Evolutionary conservation across 2,888 invertebrate genomes (phyloP).

Genomic region (Pediacus dermestoides): DNA sequence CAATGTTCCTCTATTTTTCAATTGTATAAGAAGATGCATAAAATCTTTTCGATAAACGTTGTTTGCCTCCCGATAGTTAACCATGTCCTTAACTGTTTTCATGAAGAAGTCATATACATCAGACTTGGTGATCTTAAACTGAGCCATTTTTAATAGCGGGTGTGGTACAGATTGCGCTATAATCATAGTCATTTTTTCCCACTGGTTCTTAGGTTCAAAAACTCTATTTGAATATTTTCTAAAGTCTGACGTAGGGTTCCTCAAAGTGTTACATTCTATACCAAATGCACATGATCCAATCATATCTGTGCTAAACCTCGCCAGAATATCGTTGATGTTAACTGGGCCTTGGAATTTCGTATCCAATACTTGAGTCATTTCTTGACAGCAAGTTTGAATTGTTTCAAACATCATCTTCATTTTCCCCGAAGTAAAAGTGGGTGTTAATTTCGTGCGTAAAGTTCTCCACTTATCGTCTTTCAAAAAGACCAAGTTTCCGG

Average conservation of each 20-base stretch:
- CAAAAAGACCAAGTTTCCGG: not conserved
- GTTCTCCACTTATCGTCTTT: slow-evolving; percentile 1
- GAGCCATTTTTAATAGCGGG: no score
- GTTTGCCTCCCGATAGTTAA: not conserved
- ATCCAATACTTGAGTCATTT: not conserved
- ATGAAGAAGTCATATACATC: not conserved
- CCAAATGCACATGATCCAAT: slow-evolving; percentile 1
- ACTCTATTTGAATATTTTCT: not conserved
- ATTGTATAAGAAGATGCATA: not conserved
- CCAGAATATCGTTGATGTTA: slow-evolving; percentile 1
- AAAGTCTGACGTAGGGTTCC: not conserved
- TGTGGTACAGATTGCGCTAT: no score
- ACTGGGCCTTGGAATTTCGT: not conserved
- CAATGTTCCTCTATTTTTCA: not conserved
- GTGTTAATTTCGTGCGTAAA: not conserved
- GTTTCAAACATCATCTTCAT: slow-evolving; percentile 1
- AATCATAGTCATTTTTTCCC: no score
- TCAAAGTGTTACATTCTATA: not conserved
- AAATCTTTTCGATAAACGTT: slow-evolving; percentile 2
- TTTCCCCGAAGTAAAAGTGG: no score
- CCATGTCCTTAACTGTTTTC: no score
- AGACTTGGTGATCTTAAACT: not conserved
- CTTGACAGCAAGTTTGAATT: no score
- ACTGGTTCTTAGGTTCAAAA: no score
- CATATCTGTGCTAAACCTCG: not conserved